Percentiles rank a stretch among this genome's conserved stretches.
Evolutionary conservation across 2,797 vertebrate species (phyloP).

Genomic region (Spinus pinus): DNA sequence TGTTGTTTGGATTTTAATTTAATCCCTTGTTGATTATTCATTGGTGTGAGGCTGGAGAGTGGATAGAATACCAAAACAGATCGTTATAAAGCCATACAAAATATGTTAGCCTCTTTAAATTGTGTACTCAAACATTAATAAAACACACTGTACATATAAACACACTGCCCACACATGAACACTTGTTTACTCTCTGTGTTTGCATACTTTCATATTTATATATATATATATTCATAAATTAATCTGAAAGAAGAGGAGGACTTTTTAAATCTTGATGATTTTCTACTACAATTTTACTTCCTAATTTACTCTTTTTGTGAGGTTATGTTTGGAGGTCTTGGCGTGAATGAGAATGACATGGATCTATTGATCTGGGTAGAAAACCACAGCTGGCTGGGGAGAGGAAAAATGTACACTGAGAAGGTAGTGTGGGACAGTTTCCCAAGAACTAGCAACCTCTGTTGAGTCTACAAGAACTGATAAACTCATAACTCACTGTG

Average conservation of each 20-base stretch:
- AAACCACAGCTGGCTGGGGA: background rate
- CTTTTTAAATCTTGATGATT: background rate
- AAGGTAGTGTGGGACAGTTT: background rate
- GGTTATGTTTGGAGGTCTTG: rapidly evolving
- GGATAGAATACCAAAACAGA: constrained; percentile 3
- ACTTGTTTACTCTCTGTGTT: background rate
- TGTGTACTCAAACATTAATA: background rate
- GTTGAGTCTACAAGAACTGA: background rate
- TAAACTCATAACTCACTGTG: background rate
- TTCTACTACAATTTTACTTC: background rate
- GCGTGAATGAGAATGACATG: background rate
- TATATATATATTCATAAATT: background rate
- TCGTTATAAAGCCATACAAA: background rate
- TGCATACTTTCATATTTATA: background rate
- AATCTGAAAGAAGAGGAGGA: background rate
- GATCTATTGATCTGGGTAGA: background rate
- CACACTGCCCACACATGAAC: background rate
- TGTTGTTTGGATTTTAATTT: constrained; percentile 35
- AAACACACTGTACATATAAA: background rate
- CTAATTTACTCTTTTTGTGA: background rate
- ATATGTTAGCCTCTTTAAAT: background rate
- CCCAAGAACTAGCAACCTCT: background rate
- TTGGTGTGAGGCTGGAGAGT: background rate
- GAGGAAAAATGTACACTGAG: background rate
- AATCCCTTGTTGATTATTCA: constrained; percentile 41